A percentile compares a stretch with the other conserved stretches of the same genome.
Evolutionary conservation across 2,797 vertebrate species (phyloP).

Genomic region (Florisuga fusca): DNA sequence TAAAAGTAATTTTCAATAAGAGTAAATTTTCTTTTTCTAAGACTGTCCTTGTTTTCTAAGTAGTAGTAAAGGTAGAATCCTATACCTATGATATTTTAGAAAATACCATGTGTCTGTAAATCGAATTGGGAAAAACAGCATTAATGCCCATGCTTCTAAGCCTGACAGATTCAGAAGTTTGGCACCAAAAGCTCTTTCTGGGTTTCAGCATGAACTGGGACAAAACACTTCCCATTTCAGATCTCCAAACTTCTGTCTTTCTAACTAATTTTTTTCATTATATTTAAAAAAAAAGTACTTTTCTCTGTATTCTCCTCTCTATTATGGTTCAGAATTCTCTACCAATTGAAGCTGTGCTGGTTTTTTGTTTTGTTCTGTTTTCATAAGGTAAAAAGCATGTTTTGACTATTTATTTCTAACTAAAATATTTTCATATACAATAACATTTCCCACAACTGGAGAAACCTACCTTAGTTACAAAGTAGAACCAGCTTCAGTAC

Average conservation of each 20-base stretch:
- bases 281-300: neutral
- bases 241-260: neutral
- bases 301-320: neutral
- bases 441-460: neutral
- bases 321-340: neutral
- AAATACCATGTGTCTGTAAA: neutral
- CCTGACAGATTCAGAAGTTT: neutral
- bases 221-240: neutral
- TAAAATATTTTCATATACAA: neutral
- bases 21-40: too few relatives aligned
- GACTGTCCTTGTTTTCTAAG: neutral
- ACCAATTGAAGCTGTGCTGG: neutral
- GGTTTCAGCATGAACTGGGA: neutral
- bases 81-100: neutral
- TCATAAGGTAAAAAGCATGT: neutral
- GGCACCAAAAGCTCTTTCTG: neutral
- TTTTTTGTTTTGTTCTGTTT: too few relatives aligned
- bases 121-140: neutral
- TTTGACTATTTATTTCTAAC: neutral
- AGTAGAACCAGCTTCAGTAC: neutral
- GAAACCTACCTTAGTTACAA: neutral
- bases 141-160: neutral
- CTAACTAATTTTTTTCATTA: neutral
- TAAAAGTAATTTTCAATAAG: neutral
- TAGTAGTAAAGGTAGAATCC: neutral